Percentiles rank a stretch among this genome's conserved stretches.
These are phyloP conservation scores for Empidonax alnorum DNA, from an alignment of 2,113 vertebrate species.

Conservation along the genomic window DNA sequence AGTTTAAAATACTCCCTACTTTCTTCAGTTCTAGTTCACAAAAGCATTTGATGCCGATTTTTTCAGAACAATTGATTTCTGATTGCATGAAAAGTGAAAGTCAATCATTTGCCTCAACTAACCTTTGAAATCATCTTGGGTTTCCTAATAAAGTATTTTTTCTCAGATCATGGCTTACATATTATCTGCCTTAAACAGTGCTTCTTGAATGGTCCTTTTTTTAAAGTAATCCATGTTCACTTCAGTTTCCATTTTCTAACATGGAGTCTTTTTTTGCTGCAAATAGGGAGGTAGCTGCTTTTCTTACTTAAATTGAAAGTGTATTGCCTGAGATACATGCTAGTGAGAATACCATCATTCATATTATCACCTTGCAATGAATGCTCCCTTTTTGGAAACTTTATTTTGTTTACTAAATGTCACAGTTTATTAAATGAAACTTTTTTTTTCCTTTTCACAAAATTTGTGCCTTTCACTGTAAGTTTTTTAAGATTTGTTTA, in stretches of 20 bases:
- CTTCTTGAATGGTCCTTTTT: background rate
- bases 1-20: background rate
- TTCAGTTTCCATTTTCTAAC: background rate
- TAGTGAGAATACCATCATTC: background rate
- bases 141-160: background rate
- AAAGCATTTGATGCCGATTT: background rate
- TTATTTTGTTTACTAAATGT: background rate
- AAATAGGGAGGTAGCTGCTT: background rate
- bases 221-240: background rate
- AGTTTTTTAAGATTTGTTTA: background rate
- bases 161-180: background rate
- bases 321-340: background rate
- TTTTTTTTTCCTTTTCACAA: background rate
- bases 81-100: background rate
- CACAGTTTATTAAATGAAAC: background rate
- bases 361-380: background rate
- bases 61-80: constrained; percentile 36
- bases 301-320: background rate
- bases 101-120: background rate
- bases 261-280: background rate
- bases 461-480: background rate
- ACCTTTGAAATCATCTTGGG: background rate
- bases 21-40: background rate
- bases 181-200: background rate
- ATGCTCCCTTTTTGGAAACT: background rate